Conservation (phyloP, 2,113 vertebrate species). For the Thamnaconus septentrionalis region DNA sequence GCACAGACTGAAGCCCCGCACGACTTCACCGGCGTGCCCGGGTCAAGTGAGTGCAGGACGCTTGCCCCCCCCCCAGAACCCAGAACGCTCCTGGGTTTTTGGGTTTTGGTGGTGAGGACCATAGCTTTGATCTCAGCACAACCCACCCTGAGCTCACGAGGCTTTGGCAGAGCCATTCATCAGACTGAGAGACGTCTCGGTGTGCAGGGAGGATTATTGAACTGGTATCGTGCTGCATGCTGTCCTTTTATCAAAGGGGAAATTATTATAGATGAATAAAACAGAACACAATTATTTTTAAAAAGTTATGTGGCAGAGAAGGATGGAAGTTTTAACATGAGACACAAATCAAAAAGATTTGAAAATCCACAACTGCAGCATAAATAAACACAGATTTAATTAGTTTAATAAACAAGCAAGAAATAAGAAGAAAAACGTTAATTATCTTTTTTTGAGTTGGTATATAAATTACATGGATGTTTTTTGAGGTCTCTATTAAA, state of each 20-base stretch:
- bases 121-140: conserved; percentile 42
- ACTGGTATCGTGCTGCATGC: too few species aligned
- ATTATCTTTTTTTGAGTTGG: too few species aligned
- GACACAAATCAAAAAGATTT: too few species aligned
- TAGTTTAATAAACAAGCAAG: too few species aligned
- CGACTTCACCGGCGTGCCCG: conserved; percentile 16
- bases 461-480: too few species aligned
- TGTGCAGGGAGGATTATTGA: too few species aligned
- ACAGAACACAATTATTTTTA: neutral
- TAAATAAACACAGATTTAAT: too few species aligned
- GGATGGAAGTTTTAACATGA: too few species aligned
- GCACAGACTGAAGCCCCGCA: neutral
- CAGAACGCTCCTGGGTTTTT: neutral
- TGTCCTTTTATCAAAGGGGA: too few species aligned
- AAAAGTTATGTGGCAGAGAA: neutral
- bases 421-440: too few species aligned
- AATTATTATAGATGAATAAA: neutral
- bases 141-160: neutral
- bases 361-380: too few species aligned
- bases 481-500: too few species aligned
- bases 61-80: conserved; percentile 1
- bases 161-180: neutral
- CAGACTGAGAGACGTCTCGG: neutral
- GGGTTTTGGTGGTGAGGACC: neutral
- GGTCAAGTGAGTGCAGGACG: conserved; percentile 5